Conservation (phyloP, 2,888 invertebrate species). For the Gastracanthus pulcherrimus region DNA sequence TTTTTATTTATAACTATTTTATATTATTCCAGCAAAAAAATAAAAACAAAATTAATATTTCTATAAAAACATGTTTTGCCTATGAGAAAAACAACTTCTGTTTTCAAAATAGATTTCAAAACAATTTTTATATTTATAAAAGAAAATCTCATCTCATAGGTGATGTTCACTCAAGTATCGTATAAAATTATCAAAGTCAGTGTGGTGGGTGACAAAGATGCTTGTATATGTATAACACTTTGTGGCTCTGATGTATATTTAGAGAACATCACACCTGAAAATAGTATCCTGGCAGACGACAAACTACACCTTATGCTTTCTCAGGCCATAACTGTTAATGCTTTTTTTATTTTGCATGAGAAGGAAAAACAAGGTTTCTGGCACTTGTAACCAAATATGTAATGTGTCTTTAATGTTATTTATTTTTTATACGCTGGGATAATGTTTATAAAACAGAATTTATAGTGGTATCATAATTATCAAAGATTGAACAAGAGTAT, state of each 20-base stretch:
- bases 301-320: constrained; percentile 43
- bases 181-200: constrained; percentile 46
- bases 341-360: constrained; percentile 60
- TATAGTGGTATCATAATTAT: constrained; percentile 14
- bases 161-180: constrained; percentile 39
- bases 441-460: constrained; percentile 25
- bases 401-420: constrained; percentile 40
- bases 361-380: constrained; percentile 60
- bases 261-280: constrained; percentile 63
- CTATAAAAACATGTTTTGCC: constrained; percentile 37
- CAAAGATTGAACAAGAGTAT: background rate
- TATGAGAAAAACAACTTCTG: constrained; percentile 42
- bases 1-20: constrained; percentile 33
- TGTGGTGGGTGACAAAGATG: constrained; percentile 40
- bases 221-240: constrained; percentile 36
- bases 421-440: constrained; percentile 52
- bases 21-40: constrained; percentile 46
- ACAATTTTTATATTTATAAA: constrained; percentile 49
- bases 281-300: constrained; percentile 57
- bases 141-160: constrained; percentile 21
- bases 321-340: constrained; percentile 17
- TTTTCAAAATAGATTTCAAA: constrained; percentile 49
- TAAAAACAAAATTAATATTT: constrained; percentile 31
- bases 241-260: constrained; percentile 56
- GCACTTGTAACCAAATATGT: constrained; percentile 40